These are phyloP conservation scores for Leistus spinibarbis DNA, from an alignment of 2,888 invertebrate species.

Conservation along the genomic window DNA sequence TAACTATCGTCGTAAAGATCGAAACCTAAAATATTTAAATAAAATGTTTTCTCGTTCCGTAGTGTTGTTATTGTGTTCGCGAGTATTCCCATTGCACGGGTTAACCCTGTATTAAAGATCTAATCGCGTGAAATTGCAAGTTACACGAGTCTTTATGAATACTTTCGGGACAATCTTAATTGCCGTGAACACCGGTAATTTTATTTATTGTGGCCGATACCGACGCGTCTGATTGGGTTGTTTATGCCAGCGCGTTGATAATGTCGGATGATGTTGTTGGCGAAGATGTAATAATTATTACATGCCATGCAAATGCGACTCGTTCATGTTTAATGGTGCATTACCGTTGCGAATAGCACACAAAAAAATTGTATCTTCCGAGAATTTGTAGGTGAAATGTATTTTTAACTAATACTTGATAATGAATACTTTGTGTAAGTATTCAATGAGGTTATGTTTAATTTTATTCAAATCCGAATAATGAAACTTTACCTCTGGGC, in stretches of 20 bases:
- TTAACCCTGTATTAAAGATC: neutral
- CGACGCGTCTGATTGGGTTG: neutral
- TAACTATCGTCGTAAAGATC: neutral
- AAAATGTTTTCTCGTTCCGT: neutral
- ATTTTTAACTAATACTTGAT: too few species aligned
- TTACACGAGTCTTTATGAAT: constrained; percentile 10
- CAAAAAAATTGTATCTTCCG: too few species aligned
- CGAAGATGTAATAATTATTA: neutral
- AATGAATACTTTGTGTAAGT: too few species aligned
- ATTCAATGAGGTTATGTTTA: too few species aligned
- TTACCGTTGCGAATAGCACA: neutral
- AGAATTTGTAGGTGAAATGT: too few species aligned
- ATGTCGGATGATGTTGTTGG: neutral
- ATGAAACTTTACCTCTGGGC: too few species aligned
- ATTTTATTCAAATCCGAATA: too few species aligned
- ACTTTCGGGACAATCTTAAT: constrained; percentile 10
- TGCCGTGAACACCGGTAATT: neutral
- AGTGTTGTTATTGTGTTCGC: neutral
- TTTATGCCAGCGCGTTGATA: neutral
- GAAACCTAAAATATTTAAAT: neutral
- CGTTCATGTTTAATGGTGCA: neutral
- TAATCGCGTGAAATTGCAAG: constrained; percentile 1
- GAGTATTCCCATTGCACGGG: neutral
- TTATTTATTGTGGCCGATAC: constrained; percentile 9
- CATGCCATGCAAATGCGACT: neutral